Evolutionary conservation across 2,888 invertebrate genomes (phyloP), one percentile per base, ranked within the genome.

Genomic region (Drosophila diplacantha): DNA sequence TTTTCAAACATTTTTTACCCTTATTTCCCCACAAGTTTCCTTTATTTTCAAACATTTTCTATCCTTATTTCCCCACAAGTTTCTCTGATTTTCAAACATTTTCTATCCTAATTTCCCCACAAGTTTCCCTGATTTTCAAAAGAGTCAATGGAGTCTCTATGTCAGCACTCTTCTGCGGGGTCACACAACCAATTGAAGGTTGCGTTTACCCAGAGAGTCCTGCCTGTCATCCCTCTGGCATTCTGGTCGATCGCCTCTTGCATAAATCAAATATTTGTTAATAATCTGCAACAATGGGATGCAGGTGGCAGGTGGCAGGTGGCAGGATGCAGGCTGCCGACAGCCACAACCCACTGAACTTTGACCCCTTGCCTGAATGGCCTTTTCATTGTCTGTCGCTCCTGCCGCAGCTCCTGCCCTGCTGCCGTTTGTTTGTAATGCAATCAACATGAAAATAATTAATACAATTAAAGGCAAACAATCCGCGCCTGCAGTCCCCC

Each of bases 361-460:
- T 37, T 43, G 51, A 66, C 24, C 41, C 41, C 24, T 9, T 14
- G 41, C 24, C 58, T 47, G 20, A 49, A 49, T 71, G 63, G 55
- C 69, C 32, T 52, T 63, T 62, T 52, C 26, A 56, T 37, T 47
- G 31, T 31, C 26, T 20, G 18, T 20, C 18, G 12, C 39, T n/a
- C 41, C 16, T 16, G 4, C 29, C 53, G 38, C 31, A 35, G n/a
- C 16, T 34, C n/a, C 5, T 34, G n/a, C 34, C 34, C 4, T 56
- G 63, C 11, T 38, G 7, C 50, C 47, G 63, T 57, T 57, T 57
- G 55, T 43, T 50, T 59, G 66, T 63, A 81, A 75, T 75, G 73
- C 73, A 77, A 72, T 77, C 74, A 76, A 75, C 76, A 72, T 71
- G 57, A 81, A 81, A 75, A 75, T 73, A 81, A 75, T 81, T 73